Evolutionary conservation across 2,113 vertebrate species (phyloP).

Genomic region (Tapirus terrestris): DNA sequence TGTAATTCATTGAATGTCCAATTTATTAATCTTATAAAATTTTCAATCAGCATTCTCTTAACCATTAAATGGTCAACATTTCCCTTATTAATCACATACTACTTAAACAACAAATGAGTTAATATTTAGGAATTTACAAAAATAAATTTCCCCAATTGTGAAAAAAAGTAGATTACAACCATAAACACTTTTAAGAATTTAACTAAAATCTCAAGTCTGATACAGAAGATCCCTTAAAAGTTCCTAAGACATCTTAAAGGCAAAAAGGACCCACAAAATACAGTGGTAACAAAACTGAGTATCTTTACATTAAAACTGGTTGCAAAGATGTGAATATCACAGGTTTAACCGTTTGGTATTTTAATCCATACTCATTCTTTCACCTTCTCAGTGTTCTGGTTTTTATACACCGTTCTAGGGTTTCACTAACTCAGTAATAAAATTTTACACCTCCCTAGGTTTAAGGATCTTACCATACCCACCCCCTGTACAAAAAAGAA

Average conservation of each 20-base stretch:
- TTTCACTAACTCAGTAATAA: background rate
- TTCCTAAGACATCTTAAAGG: background rate
- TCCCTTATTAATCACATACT: background rate
- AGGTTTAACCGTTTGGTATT: background rate
- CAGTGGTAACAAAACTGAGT: background rate
- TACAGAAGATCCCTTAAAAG: background rate
- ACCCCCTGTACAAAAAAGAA: background rate
- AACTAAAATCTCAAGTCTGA: background rate
- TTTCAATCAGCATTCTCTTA: background rate
- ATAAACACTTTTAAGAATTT: background rate
- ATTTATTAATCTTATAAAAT: background rate
- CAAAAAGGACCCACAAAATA: background rate
- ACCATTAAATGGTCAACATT: background rate
- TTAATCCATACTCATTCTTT: background rate
- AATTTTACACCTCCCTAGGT: background rate
- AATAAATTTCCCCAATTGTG: background rate
- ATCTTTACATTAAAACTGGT: background rate
- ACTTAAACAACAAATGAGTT: background rate
- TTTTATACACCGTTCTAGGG: background rate
- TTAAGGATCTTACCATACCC: background rate
- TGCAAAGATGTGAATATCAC: background rate
- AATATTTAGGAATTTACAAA: background rate
- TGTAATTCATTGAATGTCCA: background rate
- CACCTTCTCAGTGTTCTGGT: background rate
- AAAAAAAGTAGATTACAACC: background rate